A percentile compares a stretch with the other conserved stretches of the same genome.
Conservation (phyloP, 2,888 invertebrate species). For the Gibbula magus region DNA sequence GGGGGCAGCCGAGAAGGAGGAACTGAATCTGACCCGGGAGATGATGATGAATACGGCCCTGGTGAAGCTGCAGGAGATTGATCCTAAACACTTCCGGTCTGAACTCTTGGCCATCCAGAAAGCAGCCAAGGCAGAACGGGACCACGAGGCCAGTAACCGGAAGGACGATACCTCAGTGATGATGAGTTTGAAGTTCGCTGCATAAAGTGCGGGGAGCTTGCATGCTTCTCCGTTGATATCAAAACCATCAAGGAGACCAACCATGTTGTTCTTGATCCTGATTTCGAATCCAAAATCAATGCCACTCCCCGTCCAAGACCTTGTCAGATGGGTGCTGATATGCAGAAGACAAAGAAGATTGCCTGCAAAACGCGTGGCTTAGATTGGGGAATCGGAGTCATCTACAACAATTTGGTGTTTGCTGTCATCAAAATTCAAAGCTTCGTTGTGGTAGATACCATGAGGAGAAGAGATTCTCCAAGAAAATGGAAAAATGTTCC, state of each 20-base stretch:
- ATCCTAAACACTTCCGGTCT: slow-evolving; percentile 39
- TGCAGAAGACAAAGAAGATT: slow-evolving; percentile 42
- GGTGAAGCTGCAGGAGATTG: slow-evolving; percentile 42
- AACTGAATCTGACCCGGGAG: slow-evolving; percentile 67
- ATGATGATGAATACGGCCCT: slow-evolving; percentile 69
- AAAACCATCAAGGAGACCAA: slow-evolving; percentile 59
- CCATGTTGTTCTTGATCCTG: slow-evolving; percentile 57
- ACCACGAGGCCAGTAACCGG: slow-evolving; percentile 39
- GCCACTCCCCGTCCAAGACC: slow-evolving; percentile 33
- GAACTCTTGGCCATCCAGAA: slow-evolving; percentile 48
- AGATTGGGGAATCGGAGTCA: slow-evolving; percentile 52
- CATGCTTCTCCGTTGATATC: slow-evolving; percentile 61
- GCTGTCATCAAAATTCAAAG: slow-evolving; percentile 54
- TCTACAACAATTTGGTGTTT: slow-evolving; percentile 48
- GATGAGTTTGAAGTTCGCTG: slow-evolving; percentile 63
- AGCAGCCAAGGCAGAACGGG: slow-evolving; percentile 50
- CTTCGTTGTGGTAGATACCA: slow-evolving; percentile 50
- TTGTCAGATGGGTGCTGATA: slow-evolving; percentile 36
- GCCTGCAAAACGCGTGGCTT: slow-evolving; percentile 52
- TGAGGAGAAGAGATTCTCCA: slow-evolving; percentile 44
- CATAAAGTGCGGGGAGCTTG: slow-evolving; percentile 59
- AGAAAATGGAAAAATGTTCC: slow-evolving; percentile 58
- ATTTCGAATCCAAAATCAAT: slow-evolving; percentile 42
- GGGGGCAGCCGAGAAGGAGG: slow-evolving; percentile 66
- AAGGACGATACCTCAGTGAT: slow-evolving; percentile 25